Evolutionary conservation across 1,140 invertebrate species (phyloP).

Genomic region (Centruroides vittatus): DNA sequence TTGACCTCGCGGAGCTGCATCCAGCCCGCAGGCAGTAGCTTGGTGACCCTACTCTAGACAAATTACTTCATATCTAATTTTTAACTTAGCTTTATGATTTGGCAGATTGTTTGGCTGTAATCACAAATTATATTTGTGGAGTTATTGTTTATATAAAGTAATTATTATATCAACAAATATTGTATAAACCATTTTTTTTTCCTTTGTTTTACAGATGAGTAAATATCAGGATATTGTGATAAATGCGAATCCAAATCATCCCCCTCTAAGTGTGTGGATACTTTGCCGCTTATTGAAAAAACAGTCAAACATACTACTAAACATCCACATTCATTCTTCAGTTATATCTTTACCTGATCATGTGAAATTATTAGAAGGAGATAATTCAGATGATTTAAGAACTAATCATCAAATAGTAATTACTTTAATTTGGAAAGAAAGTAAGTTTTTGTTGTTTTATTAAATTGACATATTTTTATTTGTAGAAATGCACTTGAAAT

Average conservation of each 20-base stretch:
- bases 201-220: too few species aligned
- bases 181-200: too few species aligned
- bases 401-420: conserved; percentile 36
- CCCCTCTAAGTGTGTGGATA: conserved; percentile 49
- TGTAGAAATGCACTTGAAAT: conserved; percentile 18
- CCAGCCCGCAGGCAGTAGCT: too few species aligned
- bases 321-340: conserved; percentile 47
- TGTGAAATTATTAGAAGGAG: conserved; percentile 21
- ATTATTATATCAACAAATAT: too few species aligned
- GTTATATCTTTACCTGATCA: conserved; percentile 30
- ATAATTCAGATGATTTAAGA: conserved; percentile 17
- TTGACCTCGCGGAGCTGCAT: too few species aligned
- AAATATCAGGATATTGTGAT: conserved; percentile 44
- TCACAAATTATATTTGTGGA: too few species aligned
- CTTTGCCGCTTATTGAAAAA: conserved; percentile 39
- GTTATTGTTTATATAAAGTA: too few species aligned
- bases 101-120: too few species aligned
- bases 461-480: background rate
- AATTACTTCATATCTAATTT: too few species aligned
- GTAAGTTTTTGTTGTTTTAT: conserved; percentile 30
- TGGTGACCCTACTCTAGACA: too few species aligned
- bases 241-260: conserved; percentile 43
- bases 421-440: conserved; percentile 58
- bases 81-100: too few species aligned
- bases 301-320: conserved; percentile 34